phyloP scores from a whole-genome alignment of 2,797 vertebrate species.

The Cyclura pinguis region DNA sequence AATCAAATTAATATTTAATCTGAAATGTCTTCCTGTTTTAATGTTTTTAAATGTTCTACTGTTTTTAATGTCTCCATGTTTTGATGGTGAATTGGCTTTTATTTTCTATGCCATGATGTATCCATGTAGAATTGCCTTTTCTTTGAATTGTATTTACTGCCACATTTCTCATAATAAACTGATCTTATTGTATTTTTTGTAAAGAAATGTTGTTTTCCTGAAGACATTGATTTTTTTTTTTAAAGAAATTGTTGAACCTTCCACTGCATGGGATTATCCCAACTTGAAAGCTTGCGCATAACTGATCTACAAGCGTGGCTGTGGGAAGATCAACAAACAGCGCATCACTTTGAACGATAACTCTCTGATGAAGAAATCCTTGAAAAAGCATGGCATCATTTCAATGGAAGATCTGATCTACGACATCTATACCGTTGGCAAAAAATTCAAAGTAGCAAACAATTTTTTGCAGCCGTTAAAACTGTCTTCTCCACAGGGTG shows the following conservation, averaged over 20 bases:
- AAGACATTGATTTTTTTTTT: slow-evolving; percentile 41
- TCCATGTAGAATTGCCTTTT: slow-evolving; percentile 82
- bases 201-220: slow-evolving; percentile 88
- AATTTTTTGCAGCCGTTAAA: slow-evolving; percentile 99
- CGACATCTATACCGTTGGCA: slow-evolving; percentile 97
- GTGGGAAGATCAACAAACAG: too few relatives aligned
- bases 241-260: too few relatives aligned
- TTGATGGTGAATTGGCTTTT: slow-evolving; percentile 74
- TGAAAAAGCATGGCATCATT: slow-evolving; percentile 89
- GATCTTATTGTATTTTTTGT: slow-evolving; percentile 89
- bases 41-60: too few relatives aligned
- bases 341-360: too few relatives aligned
- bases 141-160: slow-evolving; percentile 94
- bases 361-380: too few relatives aligned
- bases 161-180: slow-evolving; percentile 88
- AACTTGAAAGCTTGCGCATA: too few relatives aligned
- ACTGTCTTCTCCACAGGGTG: slow-evolving; percentile 94
- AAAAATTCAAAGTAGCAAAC: slow-evolving; percentile 97
- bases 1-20: too few relatives aligned
- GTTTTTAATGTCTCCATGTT: slow-evolving; percentile 7
- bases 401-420: slow-evolving; percentile 97
- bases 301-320: too few relatives aligned
- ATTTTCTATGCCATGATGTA: slow-evolving; percentile 83
- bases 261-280: too few relatives aligned
- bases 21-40: too few relatives aligned